Base-by-base conservation (phyloP, 2,113 vertebrate species). In the Porphyrio hochstetteri region DNA sequence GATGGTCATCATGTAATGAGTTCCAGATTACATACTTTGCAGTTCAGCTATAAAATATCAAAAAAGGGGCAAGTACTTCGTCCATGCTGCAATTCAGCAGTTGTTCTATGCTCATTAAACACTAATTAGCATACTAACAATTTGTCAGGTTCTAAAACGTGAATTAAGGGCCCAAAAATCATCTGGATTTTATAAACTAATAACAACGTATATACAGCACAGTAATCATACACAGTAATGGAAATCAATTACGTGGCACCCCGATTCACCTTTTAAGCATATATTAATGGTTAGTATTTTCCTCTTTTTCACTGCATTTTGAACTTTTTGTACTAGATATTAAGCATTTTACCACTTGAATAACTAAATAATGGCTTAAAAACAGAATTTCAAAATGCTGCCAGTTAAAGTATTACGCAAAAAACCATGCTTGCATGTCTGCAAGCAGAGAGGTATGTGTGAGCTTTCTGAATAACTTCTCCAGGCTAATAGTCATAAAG, bases 341-440 rank as follows among this genome's bases (percentile, higher is more conserved):
- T 60, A 68, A 75, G 53, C 24, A 28, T 57, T 85, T 48, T 59
- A 84, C 53, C 35, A 70, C 25, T 36, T 80, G 76, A 83, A 57
- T 95, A 88, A 88, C 69, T 69, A 87, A 95, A 81, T 61, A 91
- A 82, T 40, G 29, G n/a, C 48, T 89, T 82, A 74, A 80, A 80
- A 92, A 48, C 69, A 42, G 63, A 50, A 78, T 72, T 95, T 96
- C 42, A 93, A 89, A 94, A 70, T 57, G 56, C 79, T 78, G 72
- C 29, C 57, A 48, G 31, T 70, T 92, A 53, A 90, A 83, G 28
- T 59, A 55, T 48, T 65, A 76, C 2, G 25, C 60, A 61, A 46
- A 87, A 46, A 87, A 94, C 76, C 78, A 77, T 88, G 87, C 82
- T 70, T 92, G 94, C 50, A 78, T 0, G 0, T 61, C 71, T 86